These are phyloP conservation scores for Xanthia togata DNA, from an alignment of 2,888 invertebrate species.

Conservation along the genomic window DNA sequence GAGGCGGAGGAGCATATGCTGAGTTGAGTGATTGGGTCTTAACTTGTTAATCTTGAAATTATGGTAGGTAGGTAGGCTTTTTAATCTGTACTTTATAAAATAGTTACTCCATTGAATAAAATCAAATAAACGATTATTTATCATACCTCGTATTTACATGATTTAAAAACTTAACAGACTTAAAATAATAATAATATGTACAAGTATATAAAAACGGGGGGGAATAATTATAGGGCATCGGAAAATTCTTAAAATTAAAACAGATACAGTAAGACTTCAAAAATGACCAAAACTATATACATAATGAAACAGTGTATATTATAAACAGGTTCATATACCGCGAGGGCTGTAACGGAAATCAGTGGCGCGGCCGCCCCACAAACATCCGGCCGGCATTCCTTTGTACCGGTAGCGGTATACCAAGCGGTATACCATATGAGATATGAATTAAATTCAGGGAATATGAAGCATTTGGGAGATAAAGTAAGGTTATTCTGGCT, in stretches of 20 bases:
- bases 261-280: neutral
- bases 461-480: neutral
- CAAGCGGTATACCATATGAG: constrained; percentile 1
- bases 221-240: too few relatives aligned
- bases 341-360: constrained; percentile 54
- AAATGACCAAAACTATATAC: neutral
- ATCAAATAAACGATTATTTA: too few relatives aligned
- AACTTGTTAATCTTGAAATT: too few relatives aligned
- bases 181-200: too few relatives aligned
- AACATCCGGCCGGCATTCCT: constrained; percentile 54
- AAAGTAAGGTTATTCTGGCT: neutral
- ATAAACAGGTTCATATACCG: constrained; percentile 9
- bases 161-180: too few relatives aligned
- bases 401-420: constrained; percentile 12
- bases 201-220: too few relatives aligned
- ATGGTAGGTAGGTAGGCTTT: neutral
- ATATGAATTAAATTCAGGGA: constrained; percentile 19
- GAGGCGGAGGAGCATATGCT: neutral
- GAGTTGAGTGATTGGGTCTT: neutral
- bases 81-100: neutral
- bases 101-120: neutral
- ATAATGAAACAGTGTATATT: constrained; percentile 8
- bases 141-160: too few relatives aligned
- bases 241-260: neutral
- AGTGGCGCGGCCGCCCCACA: constrained; percentile 45